Evolutionary conservation across 1,140 invertebrate species (phyloP), one percentile per base, ranked within the genome.

Genomic region (Scylla paramamosain): DNA sequence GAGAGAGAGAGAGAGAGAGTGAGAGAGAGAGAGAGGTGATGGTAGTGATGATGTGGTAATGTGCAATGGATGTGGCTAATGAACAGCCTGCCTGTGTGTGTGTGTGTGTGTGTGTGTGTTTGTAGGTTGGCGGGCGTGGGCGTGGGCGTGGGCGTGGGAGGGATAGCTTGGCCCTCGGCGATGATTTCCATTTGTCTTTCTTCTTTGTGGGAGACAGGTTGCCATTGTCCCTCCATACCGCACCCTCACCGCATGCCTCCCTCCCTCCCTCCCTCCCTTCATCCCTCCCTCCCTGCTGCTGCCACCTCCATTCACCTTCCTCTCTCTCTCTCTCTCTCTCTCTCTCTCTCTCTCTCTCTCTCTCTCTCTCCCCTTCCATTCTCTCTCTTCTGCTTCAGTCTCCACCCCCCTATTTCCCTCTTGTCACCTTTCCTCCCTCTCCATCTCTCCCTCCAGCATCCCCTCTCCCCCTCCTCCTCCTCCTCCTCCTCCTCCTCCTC

Each of bases 141-240:
- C 28, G 46, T 29, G 10, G 83, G 10, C 28, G 88, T 31, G 0
- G 20, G 89, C 28, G 46, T 29, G 52, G 90, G 14, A 4, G 92
- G 92, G 20, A 10, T 87, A 87, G 77, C 31, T 45, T 77, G 86
- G 52, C 93, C 39, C 20, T 46, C 16, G 88, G 93, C 88, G 93
- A 91, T 94, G 93, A 94, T 94, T 94, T 83, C 88, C 93, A 94
- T 94, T 94, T 94, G 93, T 94, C 93, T 94, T 83, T 91, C 31
- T 67, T 89, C 59, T 90, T 94, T 94, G 93, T 94, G 88, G 16
- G 59, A 46, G 88, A 89, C 93, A 91, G 93, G 87, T 29, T 39
- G 48, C 86, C 32, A 94, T 94, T 94, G 93, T 94, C 93, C 93
- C 46, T 29, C 59, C 59, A 82, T 91, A 91, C 93, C 93, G 93